Evolutionary conservation across 30 jellyfish, hydroid and myxozoan genomes (phyloP).

Genomic region (Phacellophora camtschatica): DNA sequence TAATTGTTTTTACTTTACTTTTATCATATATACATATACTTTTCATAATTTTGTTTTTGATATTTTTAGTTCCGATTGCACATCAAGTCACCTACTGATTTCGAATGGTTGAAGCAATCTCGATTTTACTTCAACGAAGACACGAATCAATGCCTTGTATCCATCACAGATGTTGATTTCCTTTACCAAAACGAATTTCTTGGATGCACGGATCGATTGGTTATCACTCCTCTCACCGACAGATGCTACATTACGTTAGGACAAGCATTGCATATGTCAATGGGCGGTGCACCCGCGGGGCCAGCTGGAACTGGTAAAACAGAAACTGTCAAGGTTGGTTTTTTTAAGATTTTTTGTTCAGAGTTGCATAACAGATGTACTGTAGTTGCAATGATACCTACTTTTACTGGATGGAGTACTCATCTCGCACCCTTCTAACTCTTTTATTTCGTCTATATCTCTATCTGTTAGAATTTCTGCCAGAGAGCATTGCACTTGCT

Average conservation of each 20-base stretch:
- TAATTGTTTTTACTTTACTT: too few species aligned
- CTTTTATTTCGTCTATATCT: too few species aligned
- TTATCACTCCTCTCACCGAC: conserved; percentile 91
- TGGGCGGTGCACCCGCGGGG: conserved; percentile 99
- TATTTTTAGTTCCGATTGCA: conserved; percentile 66
- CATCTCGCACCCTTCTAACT: too few species aligned
- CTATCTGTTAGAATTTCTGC: too few species aligned
- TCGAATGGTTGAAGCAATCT: conserved; percentile 91
- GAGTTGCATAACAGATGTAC: too few species aligned
- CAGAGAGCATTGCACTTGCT: too few species aligned
- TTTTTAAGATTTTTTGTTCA: neutral
- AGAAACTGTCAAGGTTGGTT: conserved; percentile 60
- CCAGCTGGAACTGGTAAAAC: conserved; percentile 98
- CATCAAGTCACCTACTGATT: conserved; percentile 77
- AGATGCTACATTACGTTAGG: conserved; percentile 89
- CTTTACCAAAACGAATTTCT: conserved; percentile 82
- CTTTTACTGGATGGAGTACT: too few species aligned
- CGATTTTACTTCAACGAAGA: conserved; percentile 88
- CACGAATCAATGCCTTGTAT: conserved; percentile 71
- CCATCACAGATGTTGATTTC: conserved; percentile 86
- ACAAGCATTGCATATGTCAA: conserved; percentile 95
- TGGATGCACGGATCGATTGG: conserved; percentile 93
- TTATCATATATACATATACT: too few species aligned
- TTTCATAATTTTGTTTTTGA: too few species aligned
- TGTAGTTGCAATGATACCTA: too few species aligned